Evolutionary conservation across 2,113 vertebrate species (phyloP), one percentile per base, ranked within the genome.

Genomic region (Microtus oregoni): DNA sequence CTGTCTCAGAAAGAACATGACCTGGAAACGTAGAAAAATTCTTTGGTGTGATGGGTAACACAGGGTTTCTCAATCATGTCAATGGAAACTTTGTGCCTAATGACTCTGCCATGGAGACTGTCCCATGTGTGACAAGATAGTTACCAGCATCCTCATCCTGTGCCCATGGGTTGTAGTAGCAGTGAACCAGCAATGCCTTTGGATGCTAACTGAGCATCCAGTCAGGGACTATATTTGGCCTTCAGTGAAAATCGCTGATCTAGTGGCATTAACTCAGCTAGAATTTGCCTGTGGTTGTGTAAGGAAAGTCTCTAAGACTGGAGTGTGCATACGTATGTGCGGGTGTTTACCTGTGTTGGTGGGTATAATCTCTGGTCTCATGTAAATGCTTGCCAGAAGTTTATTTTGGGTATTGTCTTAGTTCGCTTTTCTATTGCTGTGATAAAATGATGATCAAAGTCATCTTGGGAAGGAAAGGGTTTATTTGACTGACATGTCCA

Each of bases 71-170:
- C 8, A 1, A 8, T 2, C 14, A 61, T 7, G 7, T 3, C 11
- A 0, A 11, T 15, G 5, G 8, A 32, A 58, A 20, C 8, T 0
- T 12, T 1, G 3, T 0, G 14, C 30, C 19, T 35, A 38, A 28
- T 44, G 12, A 38, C 7, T 30, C 72, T 72, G 92, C 19, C 8
- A 1, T 24, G 22, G 76, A 86, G 47, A 15, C 12, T 9, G 35
- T 17, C 26, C 19, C 11, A 41, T 2, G 32, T 15, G 24, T 1
- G 15, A 13, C 1, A 28, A 26, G 68, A 35, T 1, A 7, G 8
- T 75, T 12, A 35, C 35, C 7, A 0, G 3, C 26, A 28, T 79
- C 38, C 24, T 85, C 24, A 19, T 41, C 26, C 35, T 70, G 41
- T 7, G 0, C 14, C 22, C 26, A 3, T 19, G 2, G 20, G 11